Conservation (phyloP, 2,888 invertebrate species). For the Megalurothrips usitatus region DNA sequence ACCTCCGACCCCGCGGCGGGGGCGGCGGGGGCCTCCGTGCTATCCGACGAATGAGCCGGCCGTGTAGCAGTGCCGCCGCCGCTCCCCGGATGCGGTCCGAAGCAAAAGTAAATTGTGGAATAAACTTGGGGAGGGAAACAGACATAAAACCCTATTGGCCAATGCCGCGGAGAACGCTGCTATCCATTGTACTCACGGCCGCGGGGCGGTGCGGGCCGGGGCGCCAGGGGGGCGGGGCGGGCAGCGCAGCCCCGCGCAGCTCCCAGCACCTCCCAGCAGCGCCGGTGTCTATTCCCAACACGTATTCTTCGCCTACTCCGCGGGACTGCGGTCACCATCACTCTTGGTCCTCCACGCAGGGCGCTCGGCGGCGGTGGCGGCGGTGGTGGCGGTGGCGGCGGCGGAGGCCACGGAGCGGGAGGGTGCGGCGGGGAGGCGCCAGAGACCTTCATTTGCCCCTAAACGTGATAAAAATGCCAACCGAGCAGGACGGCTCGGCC, state of each 20-base stretch:
- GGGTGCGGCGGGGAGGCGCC: background rate
- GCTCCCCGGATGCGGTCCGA: background rate
- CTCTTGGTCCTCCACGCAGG: background rate
- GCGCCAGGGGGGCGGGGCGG: background rate
- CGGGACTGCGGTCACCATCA: background rate
- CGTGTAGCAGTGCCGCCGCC: background rate
- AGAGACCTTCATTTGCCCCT: constrained; percentile 1
- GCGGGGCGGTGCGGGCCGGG: background rate
- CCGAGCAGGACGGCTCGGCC: background rate
- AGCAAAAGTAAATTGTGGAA: constrained; percentile 16
- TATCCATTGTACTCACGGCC: background rate
- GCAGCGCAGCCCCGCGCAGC: background rate
- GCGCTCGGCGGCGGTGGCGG: too few relatives aligned
- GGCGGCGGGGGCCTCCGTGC: background rate
- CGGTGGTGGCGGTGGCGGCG: too few relatives aligned
- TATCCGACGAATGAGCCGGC: background rate
- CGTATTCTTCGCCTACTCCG: constrained; percentile 18
- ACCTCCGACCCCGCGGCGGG: background rate
- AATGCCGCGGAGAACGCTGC: constrained; percentile 8
- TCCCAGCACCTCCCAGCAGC: background rate
- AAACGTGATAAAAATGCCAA: constrained; percentile 21
- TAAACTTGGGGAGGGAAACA: constrained; percentile 17
- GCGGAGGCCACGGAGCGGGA: background rate
- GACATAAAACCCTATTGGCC: constrained; percentile 26
- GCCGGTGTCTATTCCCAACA: background rate